phyloP scores from a whole-genome alignment of 2,797 vertebrate species.

The Hydrocynus forskahlii region DNA sequence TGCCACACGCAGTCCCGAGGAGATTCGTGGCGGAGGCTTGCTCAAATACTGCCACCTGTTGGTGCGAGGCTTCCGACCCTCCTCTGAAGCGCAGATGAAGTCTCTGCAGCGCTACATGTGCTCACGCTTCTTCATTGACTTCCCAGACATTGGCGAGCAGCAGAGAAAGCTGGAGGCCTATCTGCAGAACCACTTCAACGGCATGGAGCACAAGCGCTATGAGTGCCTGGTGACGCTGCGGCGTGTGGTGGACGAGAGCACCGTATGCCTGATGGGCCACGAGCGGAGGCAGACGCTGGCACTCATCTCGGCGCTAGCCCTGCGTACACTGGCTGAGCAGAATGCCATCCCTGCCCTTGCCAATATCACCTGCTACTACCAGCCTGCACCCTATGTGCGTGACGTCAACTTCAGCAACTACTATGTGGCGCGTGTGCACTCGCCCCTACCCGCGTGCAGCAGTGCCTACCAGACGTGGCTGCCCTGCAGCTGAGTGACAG shows the following conservation, averaged over 20 bases:
- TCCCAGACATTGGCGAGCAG: constrained; percentile 81
- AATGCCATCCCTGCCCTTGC: constrained; percentile 87
- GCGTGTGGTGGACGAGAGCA: constrained; percentile 94
- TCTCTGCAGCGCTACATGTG: constrained; percentile 89
- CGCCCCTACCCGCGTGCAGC: constrained; percentile 78
- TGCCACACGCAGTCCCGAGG: constrained; percentile 91
- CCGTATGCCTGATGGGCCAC: constrained; percentile 96
- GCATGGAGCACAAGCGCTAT: constrained; percentile 92
- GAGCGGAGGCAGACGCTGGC: constrained; percentile 93
- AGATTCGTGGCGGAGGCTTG: constrained; percentile 61
- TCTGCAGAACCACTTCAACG: constrained; percentile 93
- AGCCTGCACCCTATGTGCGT: constrained; percentile 86
- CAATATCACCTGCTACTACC: constrained; percentile 92
- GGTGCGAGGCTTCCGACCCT: constrained; percentile 87
- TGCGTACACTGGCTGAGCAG: constrained; percentile 90
- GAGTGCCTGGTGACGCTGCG: constrained; percentile 93
- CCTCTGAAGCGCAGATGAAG: constrained; percentile 86
- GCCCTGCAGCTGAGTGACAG: constrained; percentile 79
- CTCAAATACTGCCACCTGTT: constrained; percentile 96
- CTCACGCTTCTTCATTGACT: constrained; percentile 6
- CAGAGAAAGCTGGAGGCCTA: constrained; percentile 92
- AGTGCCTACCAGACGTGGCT: constrained; percentile 87
- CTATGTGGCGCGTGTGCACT: constrained; percentile 90
- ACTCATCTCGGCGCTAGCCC: constrained; percentile 91
- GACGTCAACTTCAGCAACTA: constrained; percentile 91